Percentiles rank a stretch among this genome's conserved stretches.
These are phyloP conservation scores for human DNA, from an alignment of 2,113 vertebrate genomes.

Conservation along the genomic window DNA sequence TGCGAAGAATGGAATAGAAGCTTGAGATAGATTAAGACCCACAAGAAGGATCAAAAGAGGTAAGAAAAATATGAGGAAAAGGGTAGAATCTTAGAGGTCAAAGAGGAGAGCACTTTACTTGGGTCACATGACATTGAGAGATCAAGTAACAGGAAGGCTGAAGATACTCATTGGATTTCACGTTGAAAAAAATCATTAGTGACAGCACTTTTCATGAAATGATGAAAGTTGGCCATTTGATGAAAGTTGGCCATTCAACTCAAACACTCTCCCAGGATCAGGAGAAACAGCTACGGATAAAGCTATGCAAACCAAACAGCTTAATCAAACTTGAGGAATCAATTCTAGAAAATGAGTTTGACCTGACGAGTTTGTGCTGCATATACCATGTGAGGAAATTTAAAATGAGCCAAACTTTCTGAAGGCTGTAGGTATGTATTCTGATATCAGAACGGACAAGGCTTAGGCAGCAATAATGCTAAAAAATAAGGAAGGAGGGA, in stretches of 20 bases:
- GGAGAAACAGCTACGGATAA: background rate
- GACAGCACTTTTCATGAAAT: background rate
- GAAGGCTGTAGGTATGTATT: background rate
- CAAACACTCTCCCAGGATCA: background rate
- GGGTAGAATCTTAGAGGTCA: background rate
- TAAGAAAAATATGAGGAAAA: background rate
- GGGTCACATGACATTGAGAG: background rate
- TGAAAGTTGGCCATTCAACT: background rate
- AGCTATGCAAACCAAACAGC: background rate
- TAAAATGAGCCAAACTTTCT: background rate
- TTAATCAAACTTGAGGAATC: background rate
- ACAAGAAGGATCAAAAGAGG: background rate
- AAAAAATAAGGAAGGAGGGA: background rate
- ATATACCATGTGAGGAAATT: background rate
- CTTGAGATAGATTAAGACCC: background rate
- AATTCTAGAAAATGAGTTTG: background rate
- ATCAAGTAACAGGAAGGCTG: background rate
- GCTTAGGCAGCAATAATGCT: background rate
- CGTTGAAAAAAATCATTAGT: background rate
- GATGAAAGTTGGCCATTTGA: background rate
- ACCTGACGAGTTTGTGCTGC: background rate
- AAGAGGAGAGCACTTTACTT: background rate
- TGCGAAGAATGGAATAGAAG: background rate
- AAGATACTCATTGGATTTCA: background rate
- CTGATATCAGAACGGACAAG: background rate